Evolutionary conservation across 2,888 invertebrate species (phyloP), one percentile per base, ranked within the genome.

Genomic region (Catocala nupta): DNA sequence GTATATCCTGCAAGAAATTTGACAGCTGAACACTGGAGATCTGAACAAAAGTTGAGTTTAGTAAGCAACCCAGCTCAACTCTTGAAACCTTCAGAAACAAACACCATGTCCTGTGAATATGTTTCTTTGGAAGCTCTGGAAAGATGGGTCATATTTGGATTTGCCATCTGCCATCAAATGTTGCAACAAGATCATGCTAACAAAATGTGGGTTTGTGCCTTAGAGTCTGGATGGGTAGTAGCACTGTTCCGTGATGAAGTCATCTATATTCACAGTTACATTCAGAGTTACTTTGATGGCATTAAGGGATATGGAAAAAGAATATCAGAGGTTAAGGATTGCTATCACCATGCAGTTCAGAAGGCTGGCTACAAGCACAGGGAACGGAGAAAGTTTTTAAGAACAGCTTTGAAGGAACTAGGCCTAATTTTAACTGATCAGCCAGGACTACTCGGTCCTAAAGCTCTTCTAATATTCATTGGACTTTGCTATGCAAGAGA

Each of bases 31-130:
- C 97, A 98, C 78, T 99, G 99, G 99, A 95, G 98, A 78, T 97
- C 98, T 62, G 98, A 98, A 86, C 98, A 98, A 83, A 98, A 98
- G 88, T 92, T 99, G 42, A 99, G 99, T 82, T 94, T 99, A 48
- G 97, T 99, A 3, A 98, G 98, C 36, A 99, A 98, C 89, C 99
- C 99, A 0, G 96, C 97, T n/a, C 97, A 98, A 82, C 96, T 99
- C 58, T 92, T 99, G 16, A 99, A 98, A 88, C 99, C 99, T 5
- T 97, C 99, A 0, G 97, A 98, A 78, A 98, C 99, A 0, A 99
- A 99, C 78, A 98, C 97, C 25, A 98, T 99, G 96, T 99, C 99
- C 2, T 99, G 99, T 90, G 99, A 99, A 94, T 99, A 98, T 89
- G 92, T 99, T 55, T 99, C 99, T 0, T 91, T 99, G 65, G 99